phyloP scores from a whole-genome alignment of 2,888 invertebrate species.

The Cancer borealis region DNA sequence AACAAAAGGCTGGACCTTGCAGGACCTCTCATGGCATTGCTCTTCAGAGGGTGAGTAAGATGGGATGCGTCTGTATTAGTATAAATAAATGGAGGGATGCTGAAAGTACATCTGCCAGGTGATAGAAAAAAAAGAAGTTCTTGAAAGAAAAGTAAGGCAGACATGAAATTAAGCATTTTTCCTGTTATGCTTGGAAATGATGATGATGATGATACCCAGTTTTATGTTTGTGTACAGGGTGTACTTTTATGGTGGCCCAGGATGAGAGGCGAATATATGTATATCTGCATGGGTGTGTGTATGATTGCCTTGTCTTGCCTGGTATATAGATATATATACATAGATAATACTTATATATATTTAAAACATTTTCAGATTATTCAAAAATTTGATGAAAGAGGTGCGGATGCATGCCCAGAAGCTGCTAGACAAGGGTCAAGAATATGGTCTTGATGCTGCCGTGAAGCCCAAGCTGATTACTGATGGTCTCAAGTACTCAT shows the following conservation, averaged over 20 bases:
- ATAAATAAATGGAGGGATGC: neutral
- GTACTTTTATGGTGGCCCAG: too few species aligned
- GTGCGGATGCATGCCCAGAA: slow-evolving; percentile 99
- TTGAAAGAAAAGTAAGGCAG: too few species aligned
- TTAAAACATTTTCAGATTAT: slow-evolving; percentile 83
- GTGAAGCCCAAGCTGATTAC: slow-evolving; percentile 99
- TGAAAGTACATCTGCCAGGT: too few species aligned
- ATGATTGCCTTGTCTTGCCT: too few species aligned
- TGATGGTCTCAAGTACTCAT: slow-evolving; percentile 97
- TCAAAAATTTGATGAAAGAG: slow-evolving; percentile 97
- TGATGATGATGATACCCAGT: neutral
- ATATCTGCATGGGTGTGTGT: too few species aligned
- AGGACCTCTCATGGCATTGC: slow-evolving; percentile 96
- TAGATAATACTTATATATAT: neutral
- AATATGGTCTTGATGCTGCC: slow-evolving; percentile 97
- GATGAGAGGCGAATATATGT: too few species aligned
- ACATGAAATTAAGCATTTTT: too few species aligned
- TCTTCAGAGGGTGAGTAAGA: slow-evolving; percentile 89
- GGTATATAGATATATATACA: neutral
- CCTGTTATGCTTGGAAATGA: too few species aligned
- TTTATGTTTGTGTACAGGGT: too few species aligned
- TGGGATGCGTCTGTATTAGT: neutral
- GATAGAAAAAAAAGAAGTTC: too few species aligned
- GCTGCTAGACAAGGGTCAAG: slow-evolving; percentile 98
- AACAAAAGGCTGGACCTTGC: slow-evolving; percentile 99